phyloP scores from a whole-genome alignment of 2,888 invertebrate species.

The Venusia cambrica region DNA sequence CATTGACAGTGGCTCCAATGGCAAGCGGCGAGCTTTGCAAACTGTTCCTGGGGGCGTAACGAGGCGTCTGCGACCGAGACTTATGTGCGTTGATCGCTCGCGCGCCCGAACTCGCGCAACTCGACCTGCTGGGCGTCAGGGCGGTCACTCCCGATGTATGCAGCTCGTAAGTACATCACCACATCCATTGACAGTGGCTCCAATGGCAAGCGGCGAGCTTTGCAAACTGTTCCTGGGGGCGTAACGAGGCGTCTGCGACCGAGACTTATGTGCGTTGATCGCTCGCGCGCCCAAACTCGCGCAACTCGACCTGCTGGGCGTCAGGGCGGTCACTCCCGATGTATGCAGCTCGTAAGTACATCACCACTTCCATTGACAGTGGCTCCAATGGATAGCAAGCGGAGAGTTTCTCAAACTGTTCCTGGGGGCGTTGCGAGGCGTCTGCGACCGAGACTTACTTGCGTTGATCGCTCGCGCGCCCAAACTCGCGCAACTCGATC shows the following conservation, averaged over 20 bases:
- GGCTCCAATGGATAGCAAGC: no score
- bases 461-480: no score
- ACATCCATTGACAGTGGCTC: no score
- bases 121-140: slow-evolving; percentile 91
- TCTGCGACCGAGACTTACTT: no score
- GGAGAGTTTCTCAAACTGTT: no score
- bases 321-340: slow-evolving; percentile 84
- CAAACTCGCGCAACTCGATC: no score
- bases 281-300: slow-evolving; percentile 85
- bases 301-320: slow-evolving; percentile 92
- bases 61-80: slow-evolving; percentile 90
- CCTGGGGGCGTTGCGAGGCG: no score
- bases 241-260: slow-evolving; percentile 89
- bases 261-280: slow-evolving; percentile 87
- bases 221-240: slow-evolving; percentile 91
- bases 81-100: slow-evolving; percentile 85
- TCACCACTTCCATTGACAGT: no score
- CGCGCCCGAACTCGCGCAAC: slow-evolving; percentile 86
- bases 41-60: slow-evolving; percentile 90
- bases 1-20: slow-evolving; percentile 85
- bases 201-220: slow-evolving; percentile 82
- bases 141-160: slow-evolving; percentile 79
- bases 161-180: slow-evolving; percentile 22
- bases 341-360: slow-evolving; percentile 21
- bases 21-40: slow-evolving; percentile 85